Percentiles rank a stretch among this genome's conserved stretches.
phyloP scores from a whole-genome alignment of 53 echinoderm and acorn worm species.

The Antedon mediterranea region DNA sequence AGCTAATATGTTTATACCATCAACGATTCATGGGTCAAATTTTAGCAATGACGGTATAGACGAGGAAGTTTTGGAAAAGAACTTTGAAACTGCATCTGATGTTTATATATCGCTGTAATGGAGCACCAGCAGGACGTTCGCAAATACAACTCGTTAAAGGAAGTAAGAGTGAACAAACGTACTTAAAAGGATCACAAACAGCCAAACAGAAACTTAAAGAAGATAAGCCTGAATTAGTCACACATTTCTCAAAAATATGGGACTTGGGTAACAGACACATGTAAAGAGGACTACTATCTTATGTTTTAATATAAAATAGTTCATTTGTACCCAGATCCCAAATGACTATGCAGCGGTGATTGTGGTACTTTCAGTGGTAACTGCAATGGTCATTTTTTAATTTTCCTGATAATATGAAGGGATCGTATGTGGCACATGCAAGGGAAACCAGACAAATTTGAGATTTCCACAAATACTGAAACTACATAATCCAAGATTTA shows the following conservation, averaged over 20 bases:
- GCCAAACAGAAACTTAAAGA: constrained; percentile 15
- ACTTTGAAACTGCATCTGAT: constrained; percentile 14
- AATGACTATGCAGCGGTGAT: no score
- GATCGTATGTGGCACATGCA: no score
- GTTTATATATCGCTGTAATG: not conserved
- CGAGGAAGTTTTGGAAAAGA: constrained; percentile 10
- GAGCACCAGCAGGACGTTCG: constrained; percentile 21
- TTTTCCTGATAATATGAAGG: no score
- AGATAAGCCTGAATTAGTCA: constrained; percentile 11
- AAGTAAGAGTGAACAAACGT: constrained; percentile 13
- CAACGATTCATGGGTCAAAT: constrained; percentile 18
- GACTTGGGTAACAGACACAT: constrained; percentile 19
- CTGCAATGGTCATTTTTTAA: no score
- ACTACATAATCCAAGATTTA: no score
- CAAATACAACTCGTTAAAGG: constrained; percentile 16
- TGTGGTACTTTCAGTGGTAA: no score
- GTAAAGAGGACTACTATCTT: constrained; percentile 10
- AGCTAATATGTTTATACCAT: constrained; percentile 23
- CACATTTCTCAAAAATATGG: constrained; percentile 15
- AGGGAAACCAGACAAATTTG: no score
- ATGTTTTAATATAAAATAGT: no score
- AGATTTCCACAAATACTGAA: no score
- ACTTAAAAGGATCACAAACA: constrained; percentile 24
- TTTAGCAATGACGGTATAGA: constrained; percentile 13
- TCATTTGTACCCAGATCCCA: no score